Evolutionary conservation across 2,888 invertebrate genomes (phyloP), one percentile per base, ranked within the genome.

Genomic region (Orgyia antiqua): DNA sequence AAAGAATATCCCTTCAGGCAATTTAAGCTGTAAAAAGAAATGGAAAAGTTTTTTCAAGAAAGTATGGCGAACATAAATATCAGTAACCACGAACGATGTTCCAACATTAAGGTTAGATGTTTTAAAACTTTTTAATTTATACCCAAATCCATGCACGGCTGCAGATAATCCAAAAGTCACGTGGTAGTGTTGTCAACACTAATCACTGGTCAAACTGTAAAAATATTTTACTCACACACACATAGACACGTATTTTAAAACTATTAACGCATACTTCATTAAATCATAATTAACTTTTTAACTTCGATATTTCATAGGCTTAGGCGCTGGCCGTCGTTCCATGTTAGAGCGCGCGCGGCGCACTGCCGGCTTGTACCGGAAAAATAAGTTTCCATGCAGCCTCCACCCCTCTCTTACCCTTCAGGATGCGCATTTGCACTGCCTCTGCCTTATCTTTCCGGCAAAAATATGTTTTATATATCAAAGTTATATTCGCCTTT

Each of bases 361-460:
- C 72, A 83, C 84, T 83, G 78, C 69, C 77, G 78, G 68, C 68
- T 57, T 55, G 43, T 50, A 55, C 39, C 45, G 59, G 73, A 62
- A 73, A 73, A 76, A 64, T 65, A 62, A 62, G 55, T 67, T 65
- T 66, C 56, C 60, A 51, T 70, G 68, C 82, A 83, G 84, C 79
- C 80, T 84, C 82, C 72, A 58, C 74, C 70, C 66, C 38, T 23
- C 30, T 2, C 15, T 3, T 27, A 19, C 45, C 33, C 40, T 31
- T 38, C 55, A 41, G 57, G 68, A 74, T 80, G 79, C 79, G 78
- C 78, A 73, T 67, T 78, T 80, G 73, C 79, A 80, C 61, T 70
- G 61, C 44, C 48, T 58, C 61, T 53, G 42, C 59, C 57, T 64
- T 65, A 63, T 66, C 64, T 62, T 64, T 51, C 58, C 36, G 33